These are phyloP conservation scores for Halichoerus grypus DNA, from an alignment of 2,113 vertebrate species.

Conservation along the genomic window DNA sequence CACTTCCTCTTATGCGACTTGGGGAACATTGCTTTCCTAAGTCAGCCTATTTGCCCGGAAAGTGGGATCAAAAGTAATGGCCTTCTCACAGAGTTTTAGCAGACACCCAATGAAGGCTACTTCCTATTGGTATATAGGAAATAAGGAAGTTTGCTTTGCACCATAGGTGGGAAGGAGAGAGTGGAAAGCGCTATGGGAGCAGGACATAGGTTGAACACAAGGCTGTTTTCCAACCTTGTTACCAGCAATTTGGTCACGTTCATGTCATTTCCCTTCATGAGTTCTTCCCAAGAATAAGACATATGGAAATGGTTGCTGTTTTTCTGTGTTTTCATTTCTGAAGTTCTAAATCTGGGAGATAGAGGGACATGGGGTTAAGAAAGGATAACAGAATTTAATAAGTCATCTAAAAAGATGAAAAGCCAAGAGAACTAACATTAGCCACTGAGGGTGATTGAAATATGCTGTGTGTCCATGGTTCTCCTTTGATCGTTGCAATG, in stretches of 20 bases:
- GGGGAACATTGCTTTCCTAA: neutral
- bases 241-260: neutral
- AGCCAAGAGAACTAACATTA: neutral
- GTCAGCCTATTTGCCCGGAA: neutral
- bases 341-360: neutral
- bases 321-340: neutral
- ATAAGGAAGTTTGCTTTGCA: neutral
- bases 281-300: neutral
- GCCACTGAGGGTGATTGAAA: neutral
- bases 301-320: neutral
- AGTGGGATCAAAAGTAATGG: neutral
- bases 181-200: no score
- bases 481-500: neutral
- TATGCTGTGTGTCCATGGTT: neutral
- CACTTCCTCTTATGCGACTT: neutral
- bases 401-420: neutral
- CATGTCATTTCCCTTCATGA: neutral
- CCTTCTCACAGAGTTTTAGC: neutral
- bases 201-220: fast-evolving
- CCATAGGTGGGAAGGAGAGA: neutral
- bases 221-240: neutral
- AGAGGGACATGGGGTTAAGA: neutral
- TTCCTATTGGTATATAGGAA: neutral
- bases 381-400: neutral
- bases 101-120: neutral